A percentile compares a stretch with the other conserved stretches of the same genome.
These are phyloP conservation scores for Phrynosoma blainvillii DNA, from an alignment of 2,113 vertebrate genomes.

Conservation along the genomic window DNA sequence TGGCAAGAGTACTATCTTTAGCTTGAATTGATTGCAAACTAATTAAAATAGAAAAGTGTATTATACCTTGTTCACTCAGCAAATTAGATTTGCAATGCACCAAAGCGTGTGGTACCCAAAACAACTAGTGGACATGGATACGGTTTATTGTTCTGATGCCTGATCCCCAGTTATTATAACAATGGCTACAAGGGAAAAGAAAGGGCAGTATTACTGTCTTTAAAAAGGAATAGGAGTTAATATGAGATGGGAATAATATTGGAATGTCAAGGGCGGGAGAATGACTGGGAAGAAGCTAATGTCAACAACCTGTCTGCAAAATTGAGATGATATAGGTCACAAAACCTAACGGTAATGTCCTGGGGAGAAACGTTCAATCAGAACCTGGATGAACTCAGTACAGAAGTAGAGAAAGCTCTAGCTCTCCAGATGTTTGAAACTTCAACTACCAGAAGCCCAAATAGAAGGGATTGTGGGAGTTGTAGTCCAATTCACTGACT, in stretches of 20 bases:
- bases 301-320: not conserved
- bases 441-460: not conserved
- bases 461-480: too few relatives aligned
- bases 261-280: not conserved
- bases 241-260: not conserved
- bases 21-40: constrained; percentile 33
- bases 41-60: constrained; percentile 13
- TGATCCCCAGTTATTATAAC: constrained; percentile 14
- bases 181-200: not conserved
- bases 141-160: not conserved
- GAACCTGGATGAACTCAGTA: not conserved
- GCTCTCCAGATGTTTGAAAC: not conserved
- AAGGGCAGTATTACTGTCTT: not conserved
- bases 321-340: not conserved
- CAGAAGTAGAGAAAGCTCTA: not conserved
- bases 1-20: constrained; percentile 11
- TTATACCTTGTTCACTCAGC: constrained; percentile 7
- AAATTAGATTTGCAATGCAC: constrained; percentile 12
- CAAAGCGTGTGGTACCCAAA: not conserved
- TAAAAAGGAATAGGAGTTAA: not conserved
- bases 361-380: too few relatives aligned
- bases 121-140: not conserved
- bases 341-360: too few relatives aligned
- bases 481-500: too few relatives aligned
- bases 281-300: not conserved